phyloP scores from a whole-genome alignment of 2,113 vertebrate species.

The Leucopternis melanops region DNA sequence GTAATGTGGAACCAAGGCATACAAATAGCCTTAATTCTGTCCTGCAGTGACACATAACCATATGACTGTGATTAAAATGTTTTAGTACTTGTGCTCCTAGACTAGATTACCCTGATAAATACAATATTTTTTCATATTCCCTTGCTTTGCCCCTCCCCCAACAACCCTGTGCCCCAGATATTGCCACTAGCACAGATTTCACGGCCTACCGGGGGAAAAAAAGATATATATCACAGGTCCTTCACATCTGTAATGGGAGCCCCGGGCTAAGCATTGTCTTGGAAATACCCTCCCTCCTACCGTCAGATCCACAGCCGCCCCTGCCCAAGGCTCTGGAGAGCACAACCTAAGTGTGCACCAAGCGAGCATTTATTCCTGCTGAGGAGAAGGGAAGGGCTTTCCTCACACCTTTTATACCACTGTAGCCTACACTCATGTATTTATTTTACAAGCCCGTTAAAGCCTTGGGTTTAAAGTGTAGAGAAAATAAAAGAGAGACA shows the following conservation, averaged over 20 bases:
- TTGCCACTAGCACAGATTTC: not conserved
- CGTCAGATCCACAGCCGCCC: not conserved
- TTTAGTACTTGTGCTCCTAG: conserved; percentile 22
- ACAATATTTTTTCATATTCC: not conserved
- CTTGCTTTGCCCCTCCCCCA: not conserved
- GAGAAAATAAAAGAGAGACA: conserved; percentile 11
- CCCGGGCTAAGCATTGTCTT: not conserved
- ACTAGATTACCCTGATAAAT: conserved; percentile 23
- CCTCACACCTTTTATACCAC: not conserved
- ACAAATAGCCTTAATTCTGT: conserved; percentile 21
- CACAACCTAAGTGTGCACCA: not conserved
- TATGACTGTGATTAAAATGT: conserved; percentile 36
- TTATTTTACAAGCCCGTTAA: conserved; percentile 20
- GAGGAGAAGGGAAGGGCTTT: not conserved
- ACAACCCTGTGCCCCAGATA: not conserved
- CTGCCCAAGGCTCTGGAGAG: not conserved
- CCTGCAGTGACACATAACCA: conserved; percentile 18
- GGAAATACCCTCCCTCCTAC: conserved; percentile 19
- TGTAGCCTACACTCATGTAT: not conserved
- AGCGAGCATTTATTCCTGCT: not conserved
- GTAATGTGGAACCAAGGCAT: conserved; percentile 9
- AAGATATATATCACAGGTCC: not conserved
- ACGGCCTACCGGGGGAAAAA: not conserved
- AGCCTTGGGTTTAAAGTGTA: not conserved
- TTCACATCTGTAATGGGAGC: not conserved